Evolutionary conservation across 2,888 invertebrate species (phyloP), one percentile per base, ranked within the genome.

Genomic region (Drosophila pullipes): DNA sequence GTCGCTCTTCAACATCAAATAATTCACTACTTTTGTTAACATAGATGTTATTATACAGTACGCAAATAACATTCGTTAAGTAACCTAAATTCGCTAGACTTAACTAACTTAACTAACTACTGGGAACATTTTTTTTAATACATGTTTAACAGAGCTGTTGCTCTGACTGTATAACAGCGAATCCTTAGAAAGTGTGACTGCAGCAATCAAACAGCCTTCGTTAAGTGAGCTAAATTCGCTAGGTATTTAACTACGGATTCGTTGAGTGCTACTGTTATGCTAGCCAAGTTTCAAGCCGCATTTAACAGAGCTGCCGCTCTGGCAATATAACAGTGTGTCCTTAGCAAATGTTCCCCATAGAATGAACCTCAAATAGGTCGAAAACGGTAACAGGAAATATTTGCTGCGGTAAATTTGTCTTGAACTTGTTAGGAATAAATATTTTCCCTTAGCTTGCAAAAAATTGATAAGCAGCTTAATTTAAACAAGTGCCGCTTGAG

Each of bases 171-270:
- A 47, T 47, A 47, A 31, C 53, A 33, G 9, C 5, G 4, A 9
- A 16, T 10, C 16, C 3, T 10, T 25, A 1, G 50, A 28, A 28
- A 5, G 4, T 50, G 18, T 1, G 3, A 18, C 16, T 16, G 52
- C 0, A 30, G 10, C n/a, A n/a, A n/a, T 4, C 50, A 30, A 30
- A 7, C 11, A 30, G 28, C 39, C 0, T 52, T 41, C 72, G 70
- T 62, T 44, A 49, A 62, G n/a, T 37, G 72, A 4, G 18, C 70
- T 71, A 71, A 71, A 71, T 49, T 41, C 18, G 39, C 11, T 49
- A 1, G 13, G 25, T 31, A 31, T 53, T 31, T 33, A 58, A 28
- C 11, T 28, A 13, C 16, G 1, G 4, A n/a, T 35, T 59, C 60
- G 60, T 70, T 35, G 6, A 54, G 39, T 7, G 4, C 0, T 7